Base-by-base conservation (phyloP, 2,888 invertebrate genomes). In the Brenthis ino region DNA sequence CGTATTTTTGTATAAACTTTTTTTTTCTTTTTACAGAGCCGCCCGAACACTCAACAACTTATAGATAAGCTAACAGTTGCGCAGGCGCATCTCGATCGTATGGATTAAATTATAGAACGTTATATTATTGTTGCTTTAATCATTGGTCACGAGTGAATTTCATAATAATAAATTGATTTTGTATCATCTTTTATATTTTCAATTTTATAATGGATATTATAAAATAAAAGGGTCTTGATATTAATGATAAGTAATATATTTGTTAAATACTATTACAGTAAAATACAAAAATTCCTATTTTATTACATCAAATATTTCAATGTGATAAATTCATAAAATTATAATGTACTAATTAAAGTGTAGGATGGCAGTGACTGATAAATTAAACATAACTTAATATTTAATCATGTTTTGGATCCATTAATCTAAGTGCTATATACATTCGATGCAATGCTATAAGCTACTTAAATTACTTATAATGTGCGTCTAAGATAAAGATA, bases 61-160 rank as follows among this genome's bases (percentile, higher is more conserved):
- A 91, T 93, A 71, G 91, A 92, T 64, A 84, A 87, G 71, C 80
- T 93, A 43, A 85, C 90, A n/a, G 86, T 88, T 69, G 92, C 89
- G 79, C 91, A 92, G 78, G 87, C 89, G 80, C 88, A 91, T 73
- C 77, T 93, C 69, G 93, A 93, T 76, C 88, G 92, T 72, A 85
- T 93, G 89, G 92, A 92, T 80, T 92, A 79, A 86, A 20, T 50
- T 51, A 28, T 28, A 33, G 28, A 55, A 20, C 8, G 28, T 55
- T 50, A 61, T 57, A 63, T 53, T 51, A 16, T 24, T 55, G 43
- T 37, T 4, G n/a, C 33, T 54, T 11, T 20, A 12, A 43, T 16
- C 16, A 11, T n/a, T 16, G 11, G 16, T 57, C 57, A 57, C 37
- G 16, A 57, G 16, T n/a, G 33, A 12, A 50, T 1, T 60, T 60